Evolutionary conservation across 2,113 vertebrate genomes (phyloP).

Genomic region (Mirza zaza): DNA sequence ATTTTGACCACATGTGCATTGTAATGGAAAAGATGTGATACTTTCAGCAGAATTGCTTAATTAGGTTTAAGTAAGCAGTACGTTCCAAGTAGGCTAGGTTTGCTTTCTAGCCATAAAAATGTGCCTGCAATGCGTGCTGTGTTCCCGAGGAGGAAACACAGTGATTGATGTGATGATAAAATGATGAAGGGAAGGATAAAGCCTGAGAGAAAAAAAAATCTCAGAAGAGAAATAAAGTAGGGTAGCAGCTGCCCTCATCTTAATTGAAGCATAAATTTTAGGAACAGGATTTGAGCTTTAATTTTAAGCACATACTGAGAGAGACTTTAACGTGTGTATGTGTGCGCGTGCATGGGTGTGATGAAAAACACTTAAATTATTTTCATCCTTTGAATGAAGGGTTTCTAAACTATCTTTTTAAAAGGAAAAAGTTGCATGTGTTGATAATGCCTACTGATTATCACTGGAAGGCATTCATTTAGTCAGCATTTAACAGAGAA

Average conservation of each 20-base stretch:
- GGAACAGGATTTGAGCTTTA: constrained; percentile 71
- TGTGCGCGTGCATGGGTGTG: no score
- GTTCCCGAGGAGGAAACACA: constrained; percentile 58
- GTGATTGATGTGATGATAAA: constrained; percentile 78
- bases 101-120: constrained; percentile 59
- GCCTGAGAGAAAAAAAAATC: constrained; percentile 64
- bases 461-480: neutral
- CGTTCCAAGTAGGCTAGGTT: neutral
- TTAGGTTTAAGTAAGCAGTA: constrained; percentile 63
- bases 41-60: constrained; percentile 66
- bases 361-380: neutral
- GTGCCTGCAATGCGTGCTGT: neutral
- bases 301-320: constrained; percentile 59
- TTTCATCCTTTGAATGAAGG: neutral
- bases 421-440: neutral
- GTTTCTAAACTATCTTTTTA: neutral
- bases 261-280: constrained; percentile 83
- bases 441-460: neutral
- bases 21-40: constrained; percentile 16
- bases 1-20: constrained; percentile 34
- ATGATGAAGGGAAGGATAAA: constrained; percentile 68
- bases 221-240: constrained; percentile 74
- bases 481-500: neutral
- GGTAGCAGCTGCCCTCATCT: constrained; percentile 65
- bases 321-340: neutral